phyloP scores from a whole-genome alignment of 2,797 vertebrate genomes.

The Novumbra hubbsi region DNA sequence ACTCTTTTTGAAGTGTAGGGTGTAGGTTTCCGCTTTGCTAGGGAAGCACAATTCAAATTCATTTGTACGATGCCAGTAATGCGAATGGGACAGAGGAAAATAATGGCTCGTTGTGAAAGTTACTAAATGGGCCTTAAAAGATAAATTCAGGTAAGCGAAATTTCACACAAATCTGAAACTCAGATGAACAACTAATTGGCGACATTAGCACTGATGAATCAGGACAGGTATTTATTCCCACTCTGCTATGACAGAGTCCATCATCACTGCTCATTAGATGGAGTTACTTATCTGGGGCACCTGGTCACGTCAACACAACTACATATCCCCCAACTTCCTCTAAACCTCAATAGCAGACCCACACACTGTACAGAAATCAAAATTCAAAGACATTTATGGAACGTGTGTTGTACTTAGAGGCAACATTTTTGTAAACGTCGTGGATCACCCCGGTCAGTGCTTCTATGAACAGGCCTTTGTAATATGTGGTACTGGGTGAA shows the following conservation, averaged over 20 bases:
- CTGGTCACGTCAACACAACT: constrained; percentile 57
- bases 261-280: constrained; percentile 90
- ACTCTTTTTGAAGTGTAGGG: no score
- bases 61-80: no score
- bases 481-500: neutral
- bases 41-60: no score
- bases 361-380: constrained; percentile 76
- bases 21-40: no score
- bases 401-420: no score
- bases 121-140: no score
- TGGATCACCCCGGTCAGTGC: no score
- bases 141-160: no score
- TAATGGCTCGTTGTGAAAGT: no score
- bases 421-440: no score
- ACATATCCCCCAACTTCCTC: constrained; percentile 78
- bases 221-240: neutral
- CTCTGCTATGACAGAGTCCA: constrained; percentile 82
- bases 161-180: no score
- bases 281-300: constrained; percentile 83
- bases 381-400: neutral
- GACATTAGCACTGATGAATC: neutral
- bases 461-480: neutral
- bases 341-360: constrained; percentile 78
- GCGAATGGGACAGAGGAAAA: no score
- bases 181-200: neutral